Percentiles rank a stretch among this genome's conserved stretches.
phyloP scores from a whole-genome alignment of 2,888 invertebrate species.

The Dugesia japonica region DNA sequence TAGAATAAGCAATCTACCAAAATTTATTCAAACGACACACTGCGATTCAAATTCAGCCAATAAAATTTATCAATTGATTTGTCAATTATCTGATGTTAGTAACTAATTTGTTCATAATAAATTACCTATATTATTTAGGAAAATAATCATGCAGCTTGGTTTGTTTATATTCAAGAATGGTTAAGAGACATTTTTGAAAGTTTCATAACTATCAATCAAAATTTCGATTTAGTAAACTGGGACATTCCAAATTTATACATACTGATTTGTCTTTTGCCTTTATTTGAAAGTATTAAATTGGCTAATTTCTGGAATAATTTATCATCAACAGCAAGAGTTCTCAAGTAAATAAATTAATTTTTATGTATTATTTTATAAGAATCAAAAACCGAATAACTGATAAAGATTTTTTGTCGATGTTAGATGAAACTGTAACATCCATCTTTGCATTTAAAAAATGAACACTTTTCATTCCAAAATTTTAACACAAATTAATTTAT shows the following conservation, averaged over 20 bases:
- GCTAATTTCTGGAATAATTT: constrained; percentile 7
- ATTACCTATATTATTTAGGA: neutral
- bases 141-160: constrained; percentile 1
- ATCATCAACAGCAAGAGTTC: constrained; percentile 2
- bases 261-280: neutral
- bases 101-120: too few species aligned
- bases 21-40: constrained; percentile 3
- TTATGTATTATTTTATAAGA: too few species aligned
- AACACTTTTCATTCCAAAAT: too few species aligned
- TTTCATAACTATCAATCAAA: neutral
- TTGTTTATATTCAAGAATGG: constrained; percentile 6
- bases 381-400: too few species aligned
- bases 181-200: neutral
- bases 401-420: too few species aligned
- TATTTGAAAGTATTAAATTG: neutral
- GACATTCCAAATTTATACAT: neutral
- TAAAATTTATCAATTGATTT: neutral
- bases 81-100: neutral
- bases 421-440: too few species aligned
- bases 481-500: too few species aligned
- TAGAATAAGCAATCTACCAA: neutral
- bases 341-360: constrained; percentile 20
- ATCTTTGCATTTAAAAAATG: too few species aligned
- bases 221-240: neutral
- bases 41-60: neutral